Evolutionary conservation across 2,888 invertebrate species (phyloP), one percentile per base, ranked within the genome.

Genomic region (Caenorhabditis panamensis): DNA sequence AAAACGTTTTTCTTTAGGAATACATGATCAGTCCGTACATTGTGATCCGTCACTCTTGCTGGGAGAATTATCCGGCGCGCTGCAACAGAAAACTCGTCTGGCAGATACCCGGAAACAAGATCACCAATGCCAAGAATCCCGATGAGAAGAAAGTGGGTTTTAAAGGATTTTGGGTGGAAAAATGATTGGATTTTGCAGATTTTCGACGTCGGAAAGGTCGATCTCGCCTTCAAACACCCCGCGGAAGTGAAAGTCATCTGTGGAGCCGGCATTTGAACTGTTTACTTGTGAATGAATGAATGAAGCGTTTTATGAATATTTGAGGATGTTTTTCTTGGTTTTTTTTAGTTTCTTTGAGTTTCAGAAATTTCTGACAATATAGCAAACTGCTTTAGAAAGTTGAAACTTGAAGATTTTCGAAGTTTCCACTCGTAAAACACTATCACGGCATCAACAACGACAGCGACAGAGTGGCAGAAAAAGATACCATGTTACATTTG

Each of bases 11-110:
- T n/a, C 13, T 56, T 56, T 31, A 59, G 24, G 41, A 41, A 0
- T 66, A 51, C 41, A 66, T 73, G 64, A 51, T 73, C 28, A 37
- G 22, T 2, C 72, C 72, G 18, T 72, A 72, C 24, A n/a, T 72
- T 26, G 24, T 72, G 28, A 56, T 73, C 28, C 56, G 58, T 20
- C 73, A 73, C 36, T 22, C 44, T 9, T 73, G 73, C 28, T 73
- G 73, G 73, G 24, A 36, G 28, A 28, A 66, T n/a, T 51, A 64
- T 37, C 73, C 73, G 41, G 58, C 51, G 16, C 18, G 58, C 1
- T 73, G 73, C 41, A 5, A 64, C 0, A 58, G 73, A 6, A 73
- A 73, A 26, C 51, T 66, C 18, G 28, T 73, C 20, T 64, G 58
- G 31, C 18, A 18, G 0, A 26, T 72, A 2, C 47, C 47, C 18